A percentile compares a stretch with the other conserved stretches of the same genome.
These are phyloP conservation scores for Diaperis boleti DNA, from an alignment of 2,888 invertebrate species.

Conservation along the genomic window DNA sequence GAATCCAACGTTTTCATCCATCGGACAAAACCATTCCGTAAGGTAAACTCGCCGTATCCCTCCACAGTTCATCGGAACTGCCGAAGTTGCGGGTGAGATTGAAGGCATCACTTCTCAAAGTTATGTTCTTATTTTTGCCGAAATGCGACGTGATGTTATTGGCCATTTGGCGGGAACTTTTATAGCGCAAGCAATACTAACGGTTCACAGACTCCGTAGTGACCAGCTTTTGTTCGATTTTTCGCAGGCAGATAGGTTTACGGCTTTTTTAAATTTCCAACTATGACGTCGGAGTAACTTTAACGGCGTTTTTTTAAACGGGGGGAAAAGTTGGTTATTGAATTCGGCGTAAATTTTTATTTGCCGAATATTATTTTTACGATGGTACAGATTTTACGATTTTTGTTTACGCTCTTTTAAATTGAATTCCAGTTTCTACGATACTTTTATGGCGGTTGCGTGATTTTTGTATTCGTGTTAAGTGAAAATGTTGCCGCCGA, in stretches of 20 bases:
- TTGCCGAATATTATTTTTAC: slow-evolving; percentile 24
- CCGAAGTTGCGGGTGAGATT: slow-evolving; percentile 37
- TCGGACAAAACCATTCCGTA: slow-evolving; percentile 24
- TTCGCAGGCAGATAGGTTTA: slow-evolving; percentile 37
- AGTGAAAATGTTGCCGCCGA: slow-evolving; percentile 1
- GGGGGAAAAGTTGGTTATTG: not conserved
- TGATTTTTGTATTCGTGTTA: slow-evolving; percentile 3
- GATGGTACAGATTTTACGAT: slow-evolving; percentile 23
- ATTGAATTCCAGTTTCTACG: slow-evolving; percentile 14
- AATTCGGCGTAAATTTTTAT: slow-evolving; percentile 9
- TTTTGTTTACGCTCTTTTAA: slow-evolving; percentile 20
- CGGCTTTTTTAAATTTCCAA: slow-evolving; percentile 28
- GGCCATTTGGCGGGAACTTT: slow-evolving; percentile 44
- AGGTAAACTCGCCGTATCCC: slow-evolving; percentile 36
- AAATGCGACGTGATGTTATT: slow-evolving; percentile 42
- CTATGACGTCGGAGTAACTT: not conserved
- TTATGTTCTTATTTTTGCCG: slow-evolving; percentile 42
- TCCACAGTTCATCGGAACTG: slow-evolving; percentile 37
- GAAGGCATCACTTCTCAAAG: slow-evolving; percentile 40
- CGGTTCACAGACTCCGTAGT: slow-evolving; percentile 42
- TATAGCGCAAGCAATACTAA: slow-evolving; percentile 40
- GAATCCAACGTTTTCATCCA: no score
- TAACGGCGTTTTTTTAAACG: not conserved
- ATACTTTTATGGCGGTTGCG: slow-evolving; percentile 9
- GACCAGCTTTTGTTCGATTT: slow-evolving; percentile 34